A percentile compares a stretch with the other conserved stretches of the same genome.
Conservation (phyloP, 2,888 invertebrate species). For the Lathronympha strigana region DNA sequence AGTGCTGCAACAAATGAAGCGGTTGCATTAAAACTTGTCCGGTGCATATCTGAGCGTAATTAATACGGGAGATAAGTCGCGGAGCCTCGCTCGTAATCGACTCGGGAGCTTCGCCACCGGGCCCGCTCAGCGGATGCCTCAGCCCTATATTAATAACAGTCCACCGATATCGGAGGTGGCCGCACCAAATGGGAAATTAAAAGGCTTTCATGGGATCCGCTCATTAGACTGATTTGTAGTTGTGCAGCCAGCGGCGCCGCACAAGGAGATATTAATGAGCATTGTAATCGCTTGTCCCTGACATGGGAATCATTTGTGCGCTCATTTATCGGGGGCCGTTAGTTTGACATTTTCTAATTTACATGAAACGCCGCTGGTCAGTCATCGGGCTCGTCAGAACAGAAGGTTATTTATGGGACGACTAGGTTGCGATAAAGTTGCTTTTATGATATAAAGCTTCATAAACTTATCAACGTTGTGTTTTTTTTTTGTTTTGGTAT, state of each 20-base stretch:
- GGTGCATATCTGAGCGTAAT: conserved; percentile 79
- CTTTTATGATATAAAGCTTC: not conserved
- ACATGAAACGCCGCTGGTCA: conserved; percentile 44
- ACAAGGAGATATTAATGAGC: conserved; percentile 76
- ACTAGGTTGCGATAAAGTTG: conserved; percentile 13
- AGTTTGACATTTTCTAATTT: conserved; percentile 58
- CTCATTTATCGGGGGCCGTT: conserved; percentile 62
- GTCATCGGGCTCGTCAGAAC: conserved; percentile 13
- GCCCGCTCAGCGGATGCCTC: conserved; percentile 52
- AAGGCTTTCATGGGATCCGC: conserved; percentile 80
- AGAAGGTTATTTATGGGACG: conserved; percentile 22
- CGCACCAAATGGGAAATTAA: conserved; percentile 82
- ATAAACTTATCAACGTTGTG: no score
- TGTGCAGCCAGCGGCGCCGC: conserved; percentile 68
- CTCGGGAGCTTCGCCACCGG: conserved; percentile 72
- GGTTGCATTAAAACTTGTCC: conserved; percentile 83
- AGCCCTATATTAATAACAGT: conserved; percentile 79
- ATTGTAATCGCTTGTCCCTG: conserved; percentile 70
- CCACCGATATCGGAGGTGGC: conserved; percentile 76
- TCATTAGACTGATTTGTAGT: conserved; percentile 81
- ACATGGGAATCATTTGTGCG: conserved; percentile 68
- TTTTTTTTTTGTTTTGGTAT: no score
- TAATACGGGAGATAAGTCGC: conserved; percentile 80
- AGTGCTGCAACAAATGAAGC: conserved; percentile 79
- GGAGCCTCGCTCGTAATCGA: conserved; percentile 70